phyloP scores from a whole-genome alignment of 2,888 invertebrate genomes.

The Pollenia angustigena region DNA sequence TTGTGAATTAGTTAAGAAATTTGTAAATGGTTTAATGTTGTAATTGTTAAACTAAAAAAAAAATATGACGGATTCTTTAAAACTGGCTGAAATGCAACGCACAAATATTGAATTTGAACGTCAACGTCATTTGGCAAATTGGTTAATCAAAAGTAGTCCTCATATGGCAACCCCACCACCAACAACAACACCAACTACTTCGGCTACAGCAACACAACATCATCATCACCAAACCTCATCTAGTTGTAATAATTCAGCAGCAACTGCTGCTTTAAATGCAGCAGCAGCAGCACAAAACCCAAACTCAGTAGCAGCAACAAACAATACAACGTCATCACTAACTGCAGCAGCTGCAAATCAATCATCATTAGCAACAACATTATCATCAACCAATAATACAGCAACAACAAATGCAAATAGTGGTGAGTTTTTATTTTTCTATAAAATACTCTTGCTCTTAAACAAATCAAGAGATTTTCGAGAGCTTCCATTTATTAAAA shows the following conservation, averaged over 20 bases:
- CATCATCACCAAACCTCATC: constrained; percentile 69
- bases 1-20: constrained; percentile 1
- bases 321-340: constrained; percentile 50
- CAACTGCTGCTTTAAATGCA: constrained; percentile 60
- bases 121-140: constrained; percentile 84
- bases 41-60: background rate
- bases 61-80: constrained; percentile 82
- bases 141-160: constrained; percentile 84
- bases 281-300: constrained; percentile 56
- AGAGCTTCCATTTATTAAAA: background rate
- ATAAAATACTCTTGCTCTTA: background rate
- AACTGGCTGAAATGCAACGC: constrained; percentile 84
- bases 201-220: constrained; percentile 61
- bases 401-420: constrained; percentile 76
- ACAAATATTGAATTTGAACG: constrained; percentile 84
- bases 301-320: constrained; percentile 65
- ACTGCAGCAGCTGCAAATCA: constrained; percentile 65
- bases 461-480: background rate
- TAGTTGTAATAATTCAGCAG: constrained; percentile 68
- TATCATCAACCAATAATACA: constrained; percentile 70
- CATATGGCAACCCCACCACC: constrained; percentile 83
- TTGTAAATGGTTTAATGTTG: constrained; percentile 17
- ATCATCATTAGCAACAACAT: constrained; percentile 59
- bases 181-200: constrained; percentile 73
- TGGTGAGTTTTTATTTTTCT: constrained; percentile 77